Percentiles rank a stretch among this genome's conserved stretches.
Conservation (phyloP, 2,888 invertebrate species). For the Aplocera efformata region DNA sequence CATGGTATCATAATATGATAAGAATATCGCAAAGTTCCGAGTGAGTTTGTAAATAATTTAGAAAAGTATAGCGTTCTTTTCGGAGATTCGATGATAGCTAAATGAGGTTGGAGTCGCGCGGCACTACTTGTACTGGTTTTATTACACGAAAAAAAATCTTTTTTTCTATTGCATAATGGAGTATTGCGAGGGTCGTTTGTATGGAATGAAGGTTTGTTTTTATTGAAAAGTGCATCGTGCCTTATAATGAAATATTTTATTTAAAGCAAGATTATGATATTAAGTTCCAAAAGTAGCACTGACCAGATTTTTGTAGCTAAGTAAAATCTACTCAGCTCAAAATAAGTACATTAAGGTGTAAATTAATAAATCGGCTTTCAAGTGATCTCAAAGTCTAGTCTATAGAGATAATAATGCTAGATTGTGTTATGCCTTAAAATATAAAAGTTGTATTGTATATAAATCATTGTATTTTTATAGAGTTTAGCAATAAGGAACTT, state of each 20-base stretch:
- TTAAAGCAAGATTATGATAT: too few relatives aligned
- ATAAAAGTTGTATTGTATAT: slow-evolving; percentile 1
- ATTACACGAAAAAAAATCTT: too few relatives aligned
- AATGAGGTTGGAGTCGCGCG: too few relatives aligned
- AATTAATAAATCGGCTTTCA: slow-evolving; percentile 33
- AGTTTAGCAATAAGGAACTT: too few relatives aligned
- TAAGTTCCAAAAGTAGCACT: not conserved
- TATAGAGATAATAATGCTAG: slow-evolving; percentile 18
- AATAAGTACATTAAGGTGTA: not conserved
- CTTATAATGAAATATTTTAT: not conserved
- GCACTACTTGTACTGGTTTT: too few relatives aligned
- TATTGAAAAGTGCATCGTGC: not conserved
- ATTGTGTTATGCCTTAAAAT: not conserved
- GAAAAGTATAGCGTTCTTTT: too few relatives aligned
- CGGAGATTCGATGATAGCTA: too few relatives aligned
- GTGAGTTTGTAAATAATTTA: too few relatives aligned
- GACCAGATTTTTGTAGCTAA: not conserved
- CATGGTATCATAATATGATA: slow-evolving; percentile 1
- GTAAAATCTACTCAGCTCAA: not conserved
- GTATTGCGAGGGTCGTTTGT: too few relatives aligned
- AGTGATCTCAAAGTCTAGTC: slow-evolving; percentile 39
- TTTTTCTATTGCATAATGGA: too few relatives aligned
- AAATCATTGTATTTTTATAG: not conserved
- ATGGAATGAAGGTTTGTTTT: not conserved
- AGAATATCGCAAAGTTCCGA: too few relatives aligned